Percentiles rank a stretch among this genome's conserved stretches.
phyloP scores from a whole-genome alignment of 2,797 vertebrate genomes.

The Fundulus diaphanus region DNA sequence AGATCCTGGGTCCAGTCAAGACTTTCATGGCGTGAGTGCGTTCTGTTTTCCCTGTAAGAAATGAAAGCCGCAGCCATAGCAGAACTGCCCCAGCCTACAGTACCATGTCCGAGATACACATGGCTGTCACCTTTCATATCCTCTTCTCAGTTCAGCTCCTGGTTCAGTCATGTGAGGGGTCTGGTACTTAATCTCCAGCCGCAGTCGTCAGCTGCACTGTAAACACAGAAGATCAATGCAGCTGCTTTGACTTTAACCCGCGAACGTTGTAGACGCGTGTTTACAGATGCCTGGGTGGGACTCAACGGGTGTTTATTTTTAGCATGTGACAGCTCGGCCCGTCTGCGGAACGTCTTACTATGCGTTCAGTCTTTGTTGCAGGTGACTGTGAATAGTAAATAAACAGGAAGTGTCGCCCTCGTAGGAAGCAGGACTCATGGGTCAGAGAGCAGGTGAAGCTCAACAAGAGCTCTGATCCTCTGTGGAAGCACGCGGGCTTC shows the following conservation, averaged over 20 bases:
- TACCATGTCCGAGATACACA: background rate
- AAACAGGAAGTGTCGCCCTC: background rate
- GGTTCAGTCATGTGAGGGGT: background rate
- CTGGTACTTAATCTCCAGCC: background rate
- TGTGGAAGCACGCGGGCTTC: constrained; percentile 89
- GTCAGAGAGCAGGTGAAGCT: constrained; percentile 84
- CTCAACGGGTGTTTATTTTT: background rate
- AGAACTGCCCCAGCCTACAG: background rate
- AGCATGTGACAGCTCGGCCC: background rate
- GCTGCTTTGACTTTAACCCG: background rate
- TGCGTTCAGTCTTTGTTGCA: background rate
- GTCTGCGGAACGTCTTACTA: background rate
- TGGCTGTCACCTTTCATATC: constrained; percentile 45
- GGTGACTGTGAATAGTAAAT: background rate
- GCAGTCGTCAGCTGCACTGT: background rate
- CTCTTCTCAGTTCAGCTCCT: constrained; percentile 23
- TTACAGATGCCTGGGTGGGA: background rate
- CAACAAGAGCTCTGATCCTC: constrained; percentile 80
- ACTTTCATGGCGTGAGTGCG: constrained; percentile 86
- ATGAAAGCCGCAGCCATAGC: background rate
- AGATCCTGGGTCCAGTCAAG: constrained; percentile 76
- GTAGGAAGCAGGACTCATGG: constrained; percentile 88
- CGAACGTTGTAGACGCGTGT: background rate
- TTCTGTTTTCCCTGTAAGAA: constrained; percentile 11
- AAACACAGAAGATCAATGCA: background rate